Conservation (phyloP, 2,888 invertebrate species). For the Cataglyphis rosenhaueri region DNA sequence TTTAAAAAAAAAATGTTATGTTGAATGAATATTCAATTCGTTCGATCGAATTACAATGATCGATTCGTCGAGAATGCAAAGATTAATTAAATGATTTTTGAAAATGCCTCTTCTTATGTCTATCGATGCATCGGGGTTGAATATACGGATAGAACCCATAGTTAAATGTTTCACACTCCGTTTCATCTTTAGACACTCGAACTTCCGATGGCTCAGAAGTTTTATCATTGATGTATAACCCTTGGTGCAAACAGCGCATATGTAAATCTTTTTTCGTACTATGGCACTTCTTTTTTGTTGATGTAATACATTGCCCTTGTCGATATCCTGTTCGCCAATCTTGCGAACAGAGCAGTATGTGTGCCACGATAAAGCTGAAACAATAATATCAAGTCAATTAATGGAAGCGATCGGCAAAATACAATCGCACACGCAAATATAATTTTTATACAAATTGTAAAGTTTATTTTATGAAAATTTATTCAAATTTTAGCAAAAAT, state of each 20-base stretch:
- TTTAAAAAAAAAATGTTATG: not conserved
- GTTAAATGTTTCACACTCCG: conserved; percentile 60
- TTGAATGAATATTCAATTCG: not conserved
- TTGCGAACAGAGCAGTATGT: conserved; percentile 1
- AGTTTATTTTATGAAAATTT: not conserved
- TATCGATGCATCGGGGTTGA: conserved; percentile 80
- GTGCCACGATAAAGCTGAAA: conserved; percentile 71
- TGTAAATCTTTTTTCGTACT: conserved; percentile 62
- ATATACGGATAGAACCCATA: conserved; percentile 77
- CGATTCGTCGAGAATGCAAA: not conserved
- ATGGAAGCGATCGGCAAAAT: not conserved
- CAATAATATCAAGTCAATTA: conserved; percentile 65
- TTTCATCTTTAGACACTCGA: conserved; percentile 79
- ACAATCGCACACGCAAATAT: not conserved
- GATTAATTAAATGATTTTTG: conserved; percentile 11
- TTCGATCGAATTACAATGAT: not conserved
- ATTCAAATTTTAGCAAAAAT: conserved; percentile 19
- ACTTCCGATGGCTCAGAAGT: conserved; percentile 81
- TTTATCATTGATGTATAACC: conserved; percentile 79
- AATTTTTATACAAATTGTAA: not conserved
- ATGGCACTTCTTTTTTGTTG: not conserved
- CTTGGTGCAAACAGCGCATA: conserved; percentile 80
- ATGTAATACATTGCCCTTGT: not conserved
- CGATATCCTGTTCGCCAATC: not conserved
- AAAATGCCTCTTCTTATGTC: conserved; percentile 76